Evolutionary conservation across 2,888 invertebrate species (phyloP), one percentile per base, ranked within the genome.

Genomic region (Uropetala carovei): DNA sequence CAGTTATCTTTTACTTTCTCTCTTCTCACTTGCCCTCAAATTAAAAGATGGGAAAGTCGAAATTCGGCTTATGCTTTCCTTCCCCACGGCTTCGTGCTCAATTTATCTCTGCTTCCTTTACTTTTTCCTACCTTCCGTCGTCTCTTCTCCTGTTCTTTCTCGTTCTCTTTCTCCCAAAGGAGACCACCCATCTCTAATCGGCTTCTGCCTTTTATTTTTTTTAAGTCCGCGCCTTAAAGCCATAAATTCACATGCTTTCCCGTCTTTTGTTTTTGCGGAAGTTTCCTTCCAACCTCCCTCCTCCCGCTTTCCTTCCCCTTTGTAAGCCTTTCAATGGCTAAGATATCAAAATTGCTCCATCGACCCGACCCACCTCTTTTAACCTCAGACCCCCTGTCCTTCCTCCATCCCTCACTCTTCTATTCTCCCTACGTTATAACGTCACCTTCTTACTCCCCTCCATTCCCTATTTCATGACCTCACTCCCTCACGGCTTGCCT

Each of bases 201-300:
- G 89, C 18, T 18, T 64, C 43, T 43, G 89, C 43, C 18, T 82
- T 43, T 82, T 43, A 57, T 43, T 27, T 56, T 89, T 86, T 89
- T 64, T 64, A 64, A 89, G 30, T 89, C 56, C n/a, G 18, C 30
- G 30, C 64, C 89, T 68, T 89, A 64, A 64, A 89, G 64, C 64
- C 89, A 89, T 89, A 89, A 86, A 89, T 89, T 89, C 89, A 64
- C 89, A 56, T 43, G 43, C 89, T 43, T 64, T 68, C 64, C 64
- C 10, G 18, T 64, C 89, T 64, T 75, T 89, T 89, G 89, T 89
- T 89, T 89, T 60, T 30, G 27, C 59, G 89, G 64, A 64, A 89
- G 64, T 89, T n/a, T 60, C 64, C 43, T 13, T 43, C 64, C n/a
- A n/a, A n/a, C 64, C 57, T 43, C 56, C 83, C 18, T 57, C 57